Base-by-base conservation (phyloP, 2,797 vertebrate genomes). In the Pangasius larnaudii region DNA sequence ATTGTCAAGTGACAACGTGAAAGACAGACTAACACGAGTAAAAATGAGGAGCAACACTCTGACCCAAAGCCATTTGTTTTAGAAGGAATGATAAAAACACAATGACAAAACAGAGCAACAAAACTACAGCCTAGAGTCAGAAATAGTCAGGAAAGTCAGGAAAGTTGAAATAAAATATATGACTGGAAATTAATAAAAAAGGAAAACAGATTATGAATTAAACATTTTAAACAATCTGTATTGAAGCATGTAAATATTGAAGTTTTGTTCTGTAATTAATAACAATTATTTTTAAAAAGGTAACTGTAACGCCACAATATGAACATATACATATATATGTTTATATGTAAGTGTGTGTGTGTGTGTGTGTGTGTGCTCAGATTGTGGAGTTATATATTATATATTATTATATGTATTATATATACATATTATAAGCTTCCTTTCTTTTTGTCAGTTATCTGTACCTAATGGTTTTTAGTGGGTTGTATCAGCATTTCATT, bases 401-500 rank as follows among this genome's bases (percentile, higher is more conserved):
- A 58, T 42, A 42, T 42, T 42, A n/a, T 42, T 42, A 6, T 39
- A 56, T 39, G 36, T 46, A 30, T 0, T 18, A 49, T 36, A 61
- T 11, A 85, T 24, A 19, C 6, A 39, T 46, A 46, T 4, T 19
- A 59, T 22, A 72, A 56, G 19, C 9, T 22, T 36, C 53, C 24
- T 75, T 33, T 13, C 6, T 61, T 63, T 69, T 14, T 49, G 24
- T 75, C 56, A 61, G 67, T 88, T 74, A 36, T 65, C 61, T 86
- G 77, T 59, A 79, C 82, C 65, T 85, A 78, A 90, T 87, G 33
- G 33, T 85, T 24, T 61, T 80, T 82, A 89, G 61, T 75, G 79
- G 63, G 75, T 82, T 86, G 82, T 88, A 88, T 85, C 87, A 81
- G 88, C 90, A 90, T 91, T 91, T 92, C 90, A 91, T 92, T 92